Percentiles rank a stretch among this genome's conserved stretches.
Conservation (phyloP, 2,797 vertebrate species). For the Gastrophryne carolinensis region DNA sequence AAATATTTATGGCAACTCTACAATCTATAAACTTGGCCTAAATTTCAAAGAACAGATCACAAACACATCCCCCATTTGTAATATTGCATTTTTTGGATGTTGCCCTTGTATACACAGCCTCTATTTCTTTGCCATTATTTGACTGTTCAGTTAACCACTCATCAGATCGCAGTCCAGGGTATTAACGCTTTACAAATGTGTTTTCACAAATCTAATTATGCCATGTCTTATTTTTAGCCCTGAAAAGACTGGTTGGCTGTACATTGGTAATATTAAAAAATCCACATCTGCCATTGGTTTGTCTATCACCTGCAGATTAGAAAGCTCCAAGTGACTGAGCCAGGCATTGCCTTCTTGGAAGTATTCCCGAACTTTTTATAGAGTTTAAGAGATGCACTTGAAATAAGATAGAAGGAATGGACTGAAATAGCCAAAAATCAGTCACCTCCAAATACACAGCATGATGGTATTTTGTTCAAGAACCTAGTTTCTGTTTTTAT, state of each 20-base stretch:
- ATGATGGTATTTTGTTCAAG: constrained; percentile 40
- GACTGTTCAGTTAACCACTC: constrained; percentile 17
- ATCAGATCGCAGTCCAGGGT: constrained; percentile 18
- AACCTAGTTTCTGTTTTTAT: background rate
- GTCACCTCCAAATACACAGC: constrained; percentile 49
- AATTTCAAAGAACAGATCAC: constrained; percentile 64
- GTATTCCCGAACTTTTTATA: constrained; percentile 50
- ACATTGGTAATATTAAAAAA: constrained; percentile 50
- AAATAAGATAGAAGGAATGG: constrained; percentile 61
- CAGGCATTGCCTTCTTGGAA: constrained; percentile 61
- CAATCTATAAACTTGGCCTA: constrained; percentile 57
- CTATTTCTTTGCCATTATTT: constrained; percentile 42
- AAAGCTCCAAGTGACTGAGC: constrained; percentile 56
- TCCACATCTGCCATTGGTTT: constrained; percentile 60
- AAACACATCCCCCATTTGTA: constrained; percentile 60
- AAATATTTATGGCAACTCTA: constrained; percentile 64
- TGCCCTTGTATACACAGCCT: constrained; percentile 58
- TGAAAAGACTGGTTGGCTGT: constrained; percentile 47
- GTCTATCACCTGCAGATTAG: constrained; percentile 64
- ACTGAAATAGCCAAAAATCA: constrained; percentile 59
- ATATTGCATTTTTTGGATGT: constrained; percentile 55
- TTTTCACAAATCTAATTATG: constrained; percentile 46
- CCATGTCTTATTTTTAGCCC: constrained; percentile 45
- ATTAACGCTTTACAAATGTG: constrained; percentile 44
- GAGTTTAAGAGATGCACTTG: constrained; percentile 47